Conservation (phyloP, 1,140 invertebrate genomes). For the Panonychus citri region DNA sequence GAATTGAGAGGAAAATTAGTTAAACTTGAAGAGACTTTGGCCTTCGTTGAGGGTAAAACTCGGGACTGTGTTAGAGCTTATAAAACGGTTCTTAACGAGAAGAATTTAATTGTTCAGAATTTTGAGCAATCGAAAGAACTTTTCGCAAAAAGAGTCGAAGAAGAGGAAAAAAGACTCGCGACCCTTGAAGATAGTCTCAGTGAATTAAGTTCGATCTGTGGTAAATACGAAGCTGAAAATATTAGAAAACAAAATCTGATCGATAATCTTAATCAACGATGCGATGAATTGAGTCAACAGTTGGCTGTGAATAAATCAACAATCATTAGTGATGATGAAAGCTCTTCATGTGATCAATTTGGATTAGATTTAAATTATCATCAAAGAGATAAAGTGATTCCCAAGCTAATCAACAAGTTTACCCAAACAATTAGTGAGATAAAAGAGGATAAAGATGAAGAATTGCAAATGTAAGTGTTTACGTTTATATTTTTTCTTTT, state of each 20-base stretch:
- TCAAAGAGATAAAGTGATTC: not conserved
- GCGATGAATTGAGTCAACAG: not conserved
- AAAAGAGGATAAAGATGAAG: not conserved
- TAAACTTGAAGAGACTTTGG: conserved; percentile 6
- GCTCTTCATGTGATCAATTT: not conserved
- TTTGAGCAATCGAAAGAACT: not conserved
- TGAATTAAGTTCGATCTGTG: conserved; percentile 10
- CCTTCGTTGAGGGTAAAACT: conserved; percentile 2
- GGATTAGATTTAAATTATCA: not conserved
- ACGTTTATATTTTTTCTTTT: no score
- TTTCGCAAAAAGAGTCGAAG: not conserved
- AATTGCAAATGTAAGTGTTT: no score
- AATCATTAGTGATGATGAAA: not conserved
- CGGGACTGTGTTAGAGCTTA: conserved; percentile 8
- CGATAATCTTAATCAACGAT: not conserved
- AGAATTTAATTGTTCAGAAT: not conserved
- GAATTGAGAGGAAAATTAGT: no score
- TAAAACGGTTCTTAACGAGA: conserved; percentile 2
- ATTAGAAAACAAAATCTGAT: conserved; percentile 2
- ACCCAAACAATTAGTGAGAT: not conserved
- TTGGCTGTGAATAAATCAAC: not conserved
- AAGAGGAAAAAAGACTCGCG: conserved; percentile 11
- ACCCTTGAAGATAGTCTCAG: conserved; percentile 5
- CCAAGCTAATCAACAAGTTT: not conserved
- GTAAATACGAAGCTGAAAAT: conserved; percentile 7